Base-by-base conservation (phyloP, 2,113 vertebrate genomes). In the Pleuronectes platessa region DNA sequence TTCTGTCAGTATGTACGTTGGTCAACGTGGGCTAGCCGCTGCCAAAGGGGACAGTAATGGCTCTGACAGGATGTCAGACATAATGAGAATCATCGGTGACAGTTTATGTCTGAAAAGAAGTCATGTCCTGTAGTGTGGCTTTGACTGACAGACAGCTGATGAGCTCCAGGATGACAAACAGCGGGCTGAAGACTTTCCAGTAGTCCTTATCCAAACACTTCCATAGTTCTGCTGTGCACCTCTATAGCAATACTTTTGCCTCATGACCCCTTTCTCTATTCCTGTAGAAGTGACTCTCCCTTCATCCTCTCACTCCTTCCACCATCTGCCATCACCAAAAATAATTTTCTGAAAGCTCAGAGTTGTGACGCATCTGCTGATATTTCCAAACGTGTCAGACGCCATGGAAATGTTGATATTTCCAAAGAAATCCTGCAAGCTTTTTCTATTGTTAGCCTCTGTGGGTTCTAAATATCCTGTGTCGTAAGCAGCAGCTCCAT, bases 61-160 rank as follows among this genome's bases (percentile, higher is more conserved):
- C 69, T 86, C 70, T 82, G 84, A 91, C 85, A 90, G 64, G 45
- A 69, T 68, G 81, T 81, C 89, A 87, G 61, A 72, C 73, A 63
- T 67, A 73, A 85, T 88, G 66, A 81, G 53, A 68, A 73, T 90
- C 81, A 83, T 66, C 53, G 26, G 40, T 78, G 88, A 87, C 68
- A 79, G 74, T 20, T 31, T 61, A 31, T 84, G 81, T 87, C 83
- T 84, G 67, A 86, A 61, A 79, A 49, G 31, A 66, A 82, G 63
- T 68, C 61, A 26, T 58, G 70, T 74, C 79, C 74, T 61, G 60
- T 40, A 20, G 72, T 21, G 37, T 61, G 45, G 17, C 61, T 78
- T 66, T 76, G 59, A 80, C 65, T 77, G 79, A 83, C 31, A 26
- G 78, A 68, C 79, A 78, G 78, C 47, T 80, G 74, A 85, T 61